phyloP scores from a whole-genome alignment of 2,888 invertebrate species.

The Villa cingulata region DNA sequence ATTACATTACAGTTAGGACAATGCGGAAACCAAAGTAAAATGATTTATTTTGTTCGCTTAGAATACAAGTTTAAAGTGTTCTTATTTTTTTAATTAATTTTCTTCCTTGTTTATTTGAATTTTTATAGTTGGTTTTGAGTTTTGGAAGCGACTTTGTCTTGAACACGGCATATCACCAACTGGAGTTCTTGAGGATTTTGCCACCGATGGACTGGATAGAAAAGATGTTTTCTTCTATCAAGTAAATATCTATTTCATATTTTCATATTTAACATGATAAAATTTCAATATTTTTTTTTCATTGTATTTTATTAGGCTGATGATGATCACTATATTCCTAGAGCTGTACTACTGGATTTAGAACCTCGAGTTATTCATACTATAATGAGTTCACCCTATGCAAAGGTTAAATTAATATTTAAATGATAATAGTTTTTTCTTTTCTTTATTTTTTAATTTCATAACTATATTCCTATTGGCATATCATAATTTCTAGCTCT shows the following conservation, averaged over 20 bases:
- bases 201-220: constrained; percentile 83
- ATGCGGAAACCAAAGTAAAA: constrained; percentile 97
- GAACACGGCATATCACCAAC: constrained; percentile 97
- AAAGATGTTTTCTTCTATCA: constrained; percentile 99
- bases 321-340: constrained; percentile 96
- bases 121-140: constrained; percentile 83
- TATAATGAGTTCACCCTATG: constrained; percentile 88
- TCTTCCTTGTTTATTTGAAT: neutral
- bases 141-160: constrained; percentile 95
- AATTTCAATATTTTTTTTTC: no score
- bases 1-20: constrained; percentile 96
- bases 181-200: constrained; percentile 78
- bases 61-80: no score
- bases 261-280: no score
- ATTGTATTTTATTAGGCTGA: no score
- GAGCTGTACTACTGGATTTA: constrained; percentile 88
- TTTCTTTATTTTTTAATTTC: no score
- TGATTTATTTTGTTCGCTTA: no score
- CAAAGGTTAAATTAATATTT: no score
- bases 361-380: constrained; percentile 96
- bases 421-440: constrained; percentile 6
- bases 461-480: no score
- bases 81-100: neutral
- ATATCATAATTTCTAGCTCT: constrained; percentile 46
- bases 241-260: no score